These are phyloP conservation scores for Ficedula albicollis DNA, from an alignment of 2,797 vertebrate genomes.

Conservation along the genomic window DNA sequence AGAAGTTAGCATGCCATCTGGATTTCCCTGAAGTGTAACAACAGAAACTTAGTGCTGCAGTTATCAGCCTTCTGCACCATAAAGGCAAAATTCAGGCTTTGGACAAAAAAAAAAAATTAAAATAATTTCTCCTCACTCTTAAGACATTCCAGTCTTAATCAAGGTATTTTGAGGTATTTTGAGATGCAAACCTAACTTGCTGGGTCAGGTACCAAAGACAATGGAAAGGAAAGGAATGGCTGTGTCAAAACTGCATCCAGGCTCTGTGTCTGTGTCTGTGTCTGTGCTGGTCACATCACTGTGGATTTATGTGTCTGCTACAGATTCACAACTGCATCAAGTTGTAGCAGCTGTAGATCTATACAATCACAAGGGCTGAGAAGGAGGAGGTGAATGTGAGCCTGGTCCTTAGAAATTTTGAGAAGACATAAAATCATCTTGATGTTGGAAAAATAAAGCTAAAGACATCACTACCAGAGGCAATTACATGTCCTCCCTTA, in stretches of 20 bases:
- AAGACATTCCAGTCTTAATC: background rate
- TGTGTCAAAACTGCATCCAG: background rate
- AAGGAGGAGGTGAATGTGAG: background rate
- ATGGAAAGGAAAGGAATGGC: background rate
- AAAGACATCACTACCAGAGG: background rate
- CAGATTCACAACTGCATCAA: background rate
- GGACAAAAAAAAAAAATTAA: background rate
- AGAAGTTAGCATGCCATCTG: slow-evolving; percentile 5
- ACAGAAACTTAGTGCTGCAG: background rate
- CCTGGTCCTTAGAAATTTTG: background rate
- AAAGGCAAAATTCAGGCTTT: background rate
- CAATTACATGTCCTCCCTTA: background rate
- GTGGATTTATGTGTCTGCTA: background rate
- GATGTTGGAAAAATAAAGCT: background rate
- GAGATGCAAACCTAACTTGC: background rate
- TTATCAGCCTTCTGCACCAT: background rate
- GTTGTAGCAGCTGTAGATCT: background rate
- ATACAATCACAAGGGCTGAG: background rate
- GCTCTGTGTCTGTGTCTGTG: background rate
- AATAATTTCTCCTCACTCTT: background rate
- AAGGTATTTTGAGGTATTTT: background rate
- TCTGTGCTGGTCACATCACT: background rate
- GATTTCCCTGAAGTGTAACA: slow-evolving; percentile 10
- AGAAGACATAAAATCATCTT: background rate
- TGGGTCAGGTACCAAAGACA: background rate